These are phyloP conservation scores for Melanotus villosus DNA, from an alignment of 2,888 invertebrate species.

Conservation along the genomic window DNA sequence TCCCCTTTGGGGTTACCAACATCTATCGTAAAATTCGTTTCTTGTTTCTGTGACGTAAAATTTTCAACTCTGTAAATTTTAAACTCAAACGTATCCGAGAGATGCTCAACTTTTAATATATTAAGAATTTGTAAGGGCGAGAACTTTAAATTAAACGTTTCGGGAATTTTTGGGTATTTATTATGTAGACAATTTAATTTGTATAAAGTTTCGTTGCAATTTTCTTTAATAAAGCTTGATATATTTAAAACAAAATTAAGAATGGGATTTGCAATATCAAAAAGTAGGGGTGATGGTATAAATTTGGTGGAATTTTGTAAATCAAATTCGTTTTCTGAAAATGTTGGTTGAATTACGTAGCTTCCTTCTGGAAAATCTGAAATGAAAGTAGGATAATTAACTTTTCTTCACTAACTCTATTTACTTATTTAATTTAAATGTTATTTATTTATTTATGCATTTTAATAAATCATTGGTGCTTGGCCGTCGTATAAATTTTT, in stretches of 20 bases:
- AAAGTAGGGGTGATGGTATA: constrained; percentile 60
- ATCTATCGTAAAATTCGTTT: no score
- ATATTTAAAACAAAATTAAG: constrained; percentile 57
- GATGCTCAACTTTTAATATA: constrained; percentile 60
- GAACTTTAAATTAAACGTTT: constrained; percentile 31
- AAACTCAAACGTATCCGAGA: constrained; percentile 61
- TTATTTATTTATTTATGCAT: no score
- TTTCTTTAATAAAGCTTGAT: constrained; percentile 53
- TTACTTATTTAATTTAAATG: background rate
- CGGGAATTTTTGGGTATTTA: constrained; percentile 43
- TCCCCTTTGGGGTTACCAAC: constrained; percentile 38
- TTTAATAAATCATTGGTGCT: no score
- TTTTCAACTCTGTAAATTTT: constrained; percentile 56
- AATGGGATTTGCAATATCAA: constrained; percentile 63
- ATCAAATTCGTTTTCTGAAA: constrained; percentile 53
- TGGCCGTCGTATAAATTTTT: no score
- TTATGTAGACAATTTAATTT: constrained; percentile 60
- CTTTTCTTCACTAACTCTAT: no score
- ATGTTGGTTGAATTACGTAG: constrained; percentile 61
- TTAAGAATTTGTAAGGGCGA: constrained; percentile 39
- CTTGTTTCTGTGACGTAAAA: background rate
- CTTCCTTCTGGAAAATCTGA: constrained; percentile 61
- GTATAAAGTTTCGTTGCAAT: constrained; percentile 61
- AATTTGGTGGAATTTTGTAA: constrained; percentile 55
- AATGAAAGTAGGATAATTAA: no score